These are phyloP conservation scores for Tapirus terrestris DNA, from an alignment of 2,113 vertebrate species.

Conservation along the genomic window DNA sequence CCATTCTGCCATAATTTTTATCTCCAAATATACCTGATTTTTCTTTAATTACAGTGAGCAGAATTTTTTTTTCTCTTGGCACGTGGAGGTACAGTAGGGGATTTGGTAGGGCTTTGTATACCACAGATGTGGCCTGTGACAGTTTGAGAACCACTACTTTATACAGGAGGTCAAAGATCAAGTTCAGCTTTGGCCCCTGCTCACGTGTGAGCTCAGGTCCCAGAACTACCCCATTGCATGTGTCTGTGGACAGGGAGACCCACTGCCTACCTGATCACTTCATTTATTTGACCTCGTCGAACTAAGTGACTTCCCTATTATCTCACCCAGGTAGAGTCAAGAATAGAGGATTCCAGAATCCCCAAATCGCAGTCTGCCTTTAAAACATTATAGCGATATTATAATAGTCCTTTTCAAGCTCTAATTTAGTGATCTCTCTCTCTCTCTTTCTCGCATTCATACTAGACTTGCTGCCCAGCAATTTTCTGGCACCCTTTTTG, in stretches of 20 bases:
- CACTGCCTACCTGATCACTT: background rate
- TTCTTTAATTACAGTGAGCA: background rate
- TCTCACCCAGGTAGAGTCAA: background rate
- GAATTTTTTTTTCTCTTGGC: background rate
- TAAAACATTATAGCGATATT: background rate
- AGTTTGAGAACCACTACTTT: background rate
- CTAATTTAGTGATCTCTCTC: background rate
- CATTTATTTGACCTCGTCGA: background rate
- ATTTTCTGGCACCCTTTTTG: slow-evolving; percentile 58
- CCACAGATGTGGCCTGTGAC: background rate
- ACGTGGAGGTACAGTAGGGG: background rate
- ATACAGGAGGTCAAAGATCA: background rate
- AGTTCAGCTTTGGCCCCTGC: background rate
- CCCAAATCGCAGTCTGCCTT: background rate
- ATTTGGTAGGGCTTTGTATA: background rate
- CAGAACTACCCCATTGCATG: background rate
- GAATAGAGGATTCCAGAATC: background rate
- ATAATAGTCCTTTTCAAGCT: background rate
- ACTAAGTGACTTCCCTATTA: background rate
- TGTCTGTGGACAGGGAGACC: background rate
- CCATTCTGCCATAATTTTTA: background rate
- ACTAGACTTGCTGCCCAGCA: slow-evolving; percentile 33
- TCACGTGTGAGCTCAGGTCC: background rate
- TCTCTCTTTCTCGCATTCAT: background rate
- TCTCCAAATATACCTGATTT: background rate